Evolutionary conservation across 2,888 invertebrate species (phyloP), one percentile per base, ranked within the genome.

Genomic region (Aporophyla lueneburgensis): DNA sequence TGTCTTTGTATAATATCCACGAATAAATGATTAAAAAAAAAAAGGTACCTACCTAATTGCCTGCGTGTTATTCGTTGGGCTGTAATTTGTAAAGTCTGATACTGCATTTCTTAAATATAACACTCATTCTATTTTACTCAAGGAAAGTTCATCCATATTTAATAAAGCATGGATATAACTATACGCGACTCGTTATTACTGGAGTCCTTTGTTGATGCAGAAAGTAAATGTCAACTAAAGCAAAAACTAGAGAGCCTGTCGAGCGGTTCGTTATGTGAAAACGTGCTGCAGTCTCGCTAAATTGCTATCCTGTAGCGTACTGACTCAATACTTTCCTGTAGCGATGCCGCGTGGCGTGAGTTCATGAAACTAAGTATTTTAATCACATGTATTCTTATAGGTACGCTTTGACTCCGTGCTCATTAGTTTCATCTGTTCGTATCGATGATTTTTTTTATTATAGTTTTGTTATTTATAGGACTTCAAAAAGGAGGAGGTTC

Each of bases 171-270:
- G 24, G 7, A n/a, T 70, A 21, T 27, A 51, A 14, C 62, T n/a
- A 19, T 54, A 62, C 46, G 68, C 65, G 58, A 81, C 80, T 88
- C 84, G 77, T 87, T 84, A 76, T 80, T 70, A 76, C 70, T 59
- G 58, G 71, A 69, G 62, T 69, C 76, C 78, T 84, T 89, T 88
- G 81, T 80, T 81, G 72, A 68, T 70, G 82, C 61, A 85, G 70
- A 78, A 74, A 85, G 80, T 74, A 78, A 80, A 85, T 80, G 81
- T 83, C 78, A 83, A 80, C 77, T 78, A 88, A 88, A 88, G 78
- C 71, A 81, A 85, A 86, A 83, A 80, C 70, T 80, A 56, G 69
- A 74, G 75, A 66, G 78, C 67, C 74, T n/a, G 73, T 81, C 85
- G 75, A 74, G 87, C 74, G 77, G 75, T 81, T 86, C 85, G 76